Evolutionary conservation across 2,888 invertebrate species (phyloP).

Genomic region (Xestia c-nigrum): DNA sequence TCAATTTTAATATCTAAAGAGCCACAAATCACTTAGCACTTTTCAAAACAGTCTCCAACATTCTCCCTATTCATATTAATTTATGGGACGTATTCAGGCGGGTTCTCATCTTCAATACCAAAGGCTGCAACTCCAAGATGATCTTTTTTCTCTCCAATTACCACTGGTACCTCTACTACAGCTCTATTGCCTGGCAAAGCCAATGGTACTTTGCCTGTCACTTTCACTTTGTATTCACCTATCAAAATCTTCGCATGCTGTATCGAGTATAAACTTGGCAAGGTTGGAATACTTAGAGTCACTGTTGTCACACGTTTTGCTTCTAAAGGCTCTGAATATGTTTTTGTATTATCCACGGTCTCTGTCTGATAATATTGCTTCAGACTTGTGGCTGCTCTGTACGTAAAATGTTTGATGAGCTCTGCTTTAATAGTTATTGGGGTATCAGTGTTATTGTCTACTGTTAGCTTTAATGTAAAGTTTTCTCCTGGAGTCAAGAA

Average conservation of each 20-base stretch:
- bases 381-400: background rate
- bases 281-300: constrained; percentile 47
- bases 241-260: constrained; percentile 65
- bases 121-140: background rate
- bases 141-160: constrained; percentile 62
- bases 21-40: background rate
- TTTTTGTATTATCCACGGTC: constrained; percentile 28
- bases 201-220: constrained; percentile 66
- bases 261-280: constrained; percentile 63
- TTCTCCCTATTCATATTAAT: background rate
- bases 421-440: constrained; percentile 48
- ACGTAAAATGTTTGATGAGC: constrained; percentile 41
- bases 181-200: constrained; percentile 68
- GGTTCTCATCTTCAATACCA: background rate
- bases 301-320: constrained; percentile 49
- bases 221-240: constrained; percentile 64
- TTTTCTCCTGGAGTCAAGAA: constrained; percentile 57
- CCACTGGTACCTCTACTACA: constrained; percentile 65
- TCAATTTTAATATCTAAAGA: background rate
- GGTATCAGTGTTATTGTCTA: constrained; percentile 38
- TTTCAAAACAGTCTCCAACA: background rate
- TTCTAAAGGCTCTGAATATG: constrained; percentile 46
- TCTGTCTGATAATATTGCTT: background rate
- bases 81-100: background rate
- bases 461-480: constrained; percentile 24